Evolutionary conservation across 2,888 invertebrate genomes (phyloP), one percentile per base, ranked within the genome.

Genomic region (Dione juno): DNA sequence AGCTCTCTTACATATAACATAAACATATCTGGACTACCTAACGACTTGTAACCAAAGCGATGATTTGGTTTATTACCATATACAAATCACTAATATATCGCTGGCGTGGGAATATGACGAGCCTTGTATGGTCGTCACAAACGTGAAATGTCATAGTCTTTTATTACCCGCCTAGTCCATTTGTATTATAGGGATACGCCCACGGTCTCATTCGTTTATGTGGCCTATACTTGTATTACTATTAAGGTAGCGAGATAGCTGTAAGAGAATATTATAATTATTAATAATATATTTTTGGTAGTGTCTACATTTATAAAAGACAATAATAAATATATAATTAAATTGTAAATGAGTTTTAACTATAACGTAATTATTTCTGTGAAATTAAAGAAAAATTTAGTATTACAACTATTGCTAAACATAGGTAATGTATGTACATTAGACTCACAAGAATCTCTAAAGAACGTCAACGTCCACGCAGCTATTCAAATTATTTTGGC

Each of bases 401-500:
- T 19, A 11, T 6, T 28, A 28, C n/a, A 28, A n/a, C 10, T 28
- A 28, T 28, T 43, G 11, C 41, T 50, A 14, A 3, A 28, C 28
- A 28, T 58, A 58, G 13, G 5, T 40, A 58, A n/a, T 19, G 11
- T n/a, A 45, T 11, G 37, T 28, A 35, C 7, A 19, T 41, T 52
- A 52, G 41, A 54, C 61, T 35, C 50, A 19, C 21, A 58, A 45
- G 53, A 59, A 58, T 67, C 40, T 67, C n/a, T 37, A 67, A 43
- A 43, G 61, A 70, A 68, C 72, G 89, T 88, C 88, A 89, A 89
- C 85, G 91, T 81, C 88, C 89, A 90, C 84, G 76, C 65, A 77
- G 88, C 83, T 90, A 92, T 91, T 87, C 83, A 74, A 87, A 90
- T 86, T 87, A 91, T 92, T 90, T 92, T 92, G 92, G 92, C 92